Evolutionary conservation across 2,797 vertebrate genomes (phyloP).

Genomic region (Cirrhinus molitorella): DNA sequence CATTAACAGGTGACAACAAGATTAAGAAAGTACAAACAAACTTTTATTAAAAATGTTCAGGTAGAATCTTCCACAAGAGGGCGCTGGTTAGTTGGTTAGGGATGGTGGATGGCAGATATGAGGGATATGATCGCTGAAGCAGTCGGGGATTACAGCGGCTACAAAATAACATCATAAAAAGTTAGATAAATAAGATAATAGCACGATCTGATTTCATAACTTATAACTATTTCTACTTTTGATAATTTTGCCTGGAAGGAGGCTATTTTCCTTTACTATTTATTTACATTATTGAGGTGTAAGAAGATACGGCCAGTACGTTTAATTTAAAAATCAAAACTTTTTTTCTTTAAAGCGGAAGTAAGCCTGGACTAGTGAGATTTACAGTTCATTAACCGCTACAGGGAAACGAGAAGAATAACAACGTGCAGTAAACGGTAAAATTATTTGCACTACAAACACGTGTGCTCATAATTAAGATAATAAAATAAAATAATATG

Average conservation of each 20-base stretch:
- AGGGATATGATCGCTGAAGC: neutral
- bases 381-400: too few relatives aligned
- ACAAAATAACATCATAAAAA: conserved; percentile 1
- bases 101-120: neutral
- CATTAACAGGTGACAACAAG: neutral
- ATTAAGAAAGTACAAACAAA: neutral
- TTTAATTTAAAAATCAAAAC: too few relatives aligned
- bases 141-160: conserved; percentile 29
- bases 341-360: too few relatives aligned
- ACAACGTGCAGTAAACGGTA: too few relatives aligned
- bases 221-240: too few relatives aligned
- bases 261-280: too few relatives aligned
- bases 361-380: too few relatives aligned
- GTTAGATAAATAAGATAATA: neutral
- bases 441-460: too few relatives aligned
- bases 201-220: neutral
- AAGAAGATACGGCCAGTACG: neutral
- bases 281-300: neutral
- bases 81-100: neutral
- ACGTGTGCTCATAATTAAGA: too few relatives aligned
- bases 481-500: too few relatives aligned
- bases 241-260: too few relatives aligned
- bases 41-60: neutral
- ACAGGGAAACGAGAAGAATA: too few relatives aligned
- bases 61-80: neutral